Percentiles rank a stretch among this genome's conserved stretches.
Conservation (phyloP, 2,888 invertebrate genomes). For the Netelia inedita region DNA sequence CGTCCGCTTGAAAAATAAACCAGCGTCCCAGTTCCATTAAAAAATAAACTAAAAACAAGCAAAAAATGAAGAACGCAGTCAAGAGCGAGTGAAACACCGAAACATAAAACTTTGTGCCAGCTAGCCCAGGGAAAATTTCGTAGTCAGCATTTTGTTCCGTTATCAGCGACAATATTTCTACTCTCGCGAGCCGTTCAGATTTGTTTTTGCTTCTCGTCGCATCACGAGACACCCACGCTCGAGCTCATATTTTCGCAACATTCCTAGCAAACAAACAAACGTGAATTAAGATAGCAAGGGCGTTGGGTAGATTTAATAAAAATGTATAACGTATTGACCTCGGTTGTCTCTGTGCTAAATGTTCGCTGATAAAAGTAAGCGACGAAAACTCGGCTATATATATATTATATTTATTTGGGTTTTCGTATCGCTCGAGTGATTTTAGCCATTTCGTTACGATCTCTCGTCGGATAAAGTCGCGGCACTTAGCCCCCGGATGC, state of each 20-base stretch:
- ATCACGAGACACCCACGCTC: background rate
- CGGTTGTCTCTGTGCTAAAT: slow-evolving; percentile 24
- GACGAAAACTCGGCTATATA: background rate
- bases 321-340: slow-evolving; percentile 3
- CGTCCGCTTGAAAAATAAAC: no score
- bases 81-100: background rate
- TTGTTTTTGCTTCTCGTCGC: background rate
- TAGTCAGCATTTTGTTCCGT: background rate
- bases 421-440: no score
- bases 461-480: no score
- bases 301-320: background rate
- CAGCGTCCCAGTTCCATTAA: background rate
- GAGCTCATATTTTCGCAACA: background rate
- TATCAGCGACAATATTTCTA: background rate
- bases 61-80: background rate
- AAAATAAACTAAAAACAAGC: no score
- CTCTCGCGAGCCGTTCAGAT: background rate
- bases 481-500: no score
- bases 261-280: background rate
- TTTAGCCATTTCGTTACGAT: no score
- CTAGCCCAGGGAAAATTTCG: background rate
- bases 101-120: background rate
- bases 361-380: slow-evolving; percentile 33
- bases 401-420: background rate
- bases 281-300: background rate